A percentile compares a stretch with the other conserved stretches of the same genome.
phyloP scores from a whole-genome alignment of 92 coral and sea anemone genomes.

The Montipora capitata region DNA sequence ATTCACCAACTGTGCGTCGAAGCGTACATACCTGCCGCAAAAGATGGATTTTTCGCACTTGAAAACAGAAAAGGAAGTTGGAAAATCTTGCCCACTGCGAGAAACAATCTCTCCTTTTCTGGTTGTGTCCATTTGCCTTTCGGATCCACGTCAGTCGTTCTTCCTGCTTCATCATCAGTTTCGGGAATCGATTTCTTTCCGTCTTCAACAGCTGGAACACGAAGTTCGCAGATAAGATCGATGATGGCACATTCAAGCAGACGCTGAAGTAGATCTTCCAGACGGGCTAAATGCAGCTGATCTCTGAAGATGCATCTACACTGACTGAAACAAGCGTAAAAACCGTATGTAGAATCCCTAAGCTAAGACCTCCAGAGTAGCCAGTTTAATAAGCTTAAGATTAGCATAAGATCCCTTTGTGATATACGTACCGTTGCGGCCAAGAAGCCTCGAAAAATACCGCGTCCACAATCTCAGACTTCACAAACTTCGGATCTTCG shows the following conservation, averaged over 20 bases:
- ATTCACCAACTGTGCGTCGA: too few species aligned
- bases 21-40: slow-evolving; percentile 73
- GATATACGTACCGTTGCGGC: slow-evolving; percentile 91
- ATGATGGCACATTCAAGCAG: slow-evolving; percentile 85
- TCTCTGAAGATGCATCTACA: slow-evolving; percentile 97
- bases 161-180: not conserved
- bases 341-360: not conserved
- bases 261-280: slow-evolving; percentile 86
- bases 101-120: slow-evolving; percentile 87
- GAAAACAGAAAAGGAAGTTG: slow-evolving; percentile 91
- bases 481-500: slow-evolving; percentile 89
- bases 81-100: slow-evolving; percentile 91
- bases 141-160: slow-evolving; percentile 25
- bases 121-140: slow-evolving; percentile 78
- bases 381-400: too few species aligned
- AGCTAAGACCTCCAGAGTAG: too few species aligned
- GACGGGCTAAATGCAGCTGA: slow-evolving; percentile 85
- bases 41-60: slow-evolving; percentile 91
- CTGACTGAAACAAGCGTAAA: slow-evolving; percentile 70
- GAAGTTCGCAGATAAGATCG: slow-evolving; percentile 75
- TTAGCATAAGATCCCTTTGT: too few species aligned
- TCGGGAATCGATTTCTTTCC: slow-evolving; percentile 43
- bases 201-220: slow-evolving; percentile 41
- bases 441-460: slow-evolving; percentile 93
- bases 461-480: slow-evolving; percentile 86